Conservation (phyloP, 2,888 invertebrate genomes). For the Bombylius discolor region DNA sequence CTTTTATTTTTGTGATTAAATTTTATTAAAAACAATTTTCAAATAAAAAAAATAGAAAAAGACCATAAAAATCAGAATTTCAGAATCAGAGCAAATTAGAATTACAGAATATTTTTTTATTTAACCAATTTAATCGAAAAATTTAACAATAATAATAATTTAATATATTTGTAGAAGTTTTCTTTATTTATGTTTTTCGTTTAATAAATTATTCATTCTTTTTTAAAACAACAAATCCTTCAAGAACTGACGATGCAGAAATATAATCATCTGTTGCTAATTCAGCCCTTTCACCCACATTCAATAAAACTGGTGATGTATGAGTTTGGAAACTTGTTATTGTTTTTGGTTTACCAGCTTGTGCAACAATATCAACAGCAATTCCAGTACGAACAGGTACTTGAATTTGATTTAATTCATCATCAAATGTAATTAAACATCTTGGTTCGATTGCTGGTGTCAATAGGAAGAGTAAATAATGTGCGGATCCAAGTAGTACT, state of each 20-base stretch:
- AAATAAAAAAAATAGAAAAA: no score
- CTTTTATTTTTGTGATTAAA: no score
- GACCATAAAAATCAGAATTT: no score
- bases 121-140: no score
- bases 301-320: conserved; percentile 89
- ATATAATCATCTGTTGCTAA: conserved; percentile 90
- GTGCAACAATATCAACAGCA: conserved; percentile 93
- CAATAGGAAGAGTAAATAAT: conserved; percentile 81
- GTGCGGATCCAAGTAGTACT: conserved; percentile 82
- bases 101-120: no score
- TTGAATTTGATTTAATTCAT: conserved; percentile 74
- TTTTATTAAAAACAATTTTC: no score
- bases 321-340: conserved; percentile 97
- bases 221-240: conserved; percentile 89
- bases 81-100: no score
- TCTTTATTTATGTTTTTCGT: no score
- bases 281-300: conserved; percentile 89
- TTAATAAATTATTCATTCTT: conserved; percentile 46
- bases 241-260: conserved; percentile 82
- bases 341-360: conserved; percentile 94
- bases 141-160: no score
- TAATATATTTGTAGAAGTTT: no score
- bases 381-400: conserved; percentile 77
- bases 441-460: conserved; percentile 96
- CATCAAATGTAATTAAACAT: conserved; percentile 90